Evolutionary conservation across 2,797 vertebrate genomes (phyloP).

Genomic region (Lagodon rhomboides): DNA sequence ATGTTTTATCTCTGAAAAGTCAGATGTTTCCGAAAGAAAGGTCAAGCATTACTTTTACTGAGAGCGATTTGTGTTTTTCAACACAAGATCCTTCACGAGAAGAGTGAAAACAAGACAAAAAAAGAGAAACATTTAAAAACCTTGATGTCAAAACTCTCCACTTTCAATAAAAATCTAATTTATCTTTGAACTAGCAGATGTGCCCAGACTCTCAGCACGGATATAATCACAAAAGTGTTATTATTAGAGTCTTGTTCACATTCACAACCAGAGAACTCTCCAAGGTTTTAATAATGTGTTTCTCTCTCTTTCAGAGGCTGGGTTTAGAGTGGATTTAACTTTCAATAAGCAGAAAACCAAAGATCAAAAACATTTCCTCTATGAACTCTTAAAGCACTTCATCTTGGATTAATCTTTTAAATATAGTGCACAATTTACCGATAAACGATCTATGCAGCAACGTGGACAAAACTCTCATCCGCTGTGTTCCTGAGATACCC

Average conservation of each 20-base stretch:
- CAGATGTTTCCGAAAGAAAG: not conserved
- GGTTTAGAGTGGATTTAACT: slow-evolving; percentile 58
- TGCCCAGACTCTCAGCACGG: slow-evolving; percentile 1
- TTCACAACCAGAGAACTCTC: slow-evolving; percentile 18
- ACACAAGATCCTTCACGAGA: not conserved
- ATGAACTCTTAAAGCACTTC: slow-evolving; percentile 37
- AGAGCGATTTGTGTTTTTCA: not conserved
- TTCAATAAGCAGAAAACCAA: slow-evolving; percentile 45
- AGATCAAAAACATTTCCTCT: slow-evolving; percentile 24
- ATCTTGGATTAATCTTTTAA: slow-evolving; percentile 18
- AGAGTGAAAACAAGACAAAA: not conserved
- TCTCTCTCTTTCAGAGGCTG: slow-evolving; percentile 30
- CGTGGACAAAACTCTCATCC: slow-evolving; percentile 14
- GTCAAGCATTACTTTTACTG: not conserved
- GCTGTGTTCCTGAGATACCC: slow-evolving; percentile 55
- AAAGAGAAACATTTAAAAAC: slow-evolving; percentile 2
- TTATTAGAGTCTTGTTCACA: slow-evolving; percentile 11
- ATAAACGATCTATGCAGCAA: slow-evolving; percentile 28
- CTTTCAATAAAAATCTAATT: slow-evolving; percentile 13
- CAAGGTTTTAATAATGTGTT: slow-evolving; percentile 13
- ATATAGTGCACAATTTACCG: slow-evolving; percentile 28
- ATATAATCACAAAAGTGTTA: slow-evolving; percentile 26
- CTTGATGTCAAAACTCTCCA: not conserved
- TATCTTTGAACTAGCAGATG: slow-evolving; percentile 18
- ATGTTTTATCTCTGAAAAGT: slow-evolving; percentile 13